These are phyloP conservation scores for Erebia aethiops DNA, from an alignment of 2,888 invertebrate species.

Conservation along the genomic window DNA sequence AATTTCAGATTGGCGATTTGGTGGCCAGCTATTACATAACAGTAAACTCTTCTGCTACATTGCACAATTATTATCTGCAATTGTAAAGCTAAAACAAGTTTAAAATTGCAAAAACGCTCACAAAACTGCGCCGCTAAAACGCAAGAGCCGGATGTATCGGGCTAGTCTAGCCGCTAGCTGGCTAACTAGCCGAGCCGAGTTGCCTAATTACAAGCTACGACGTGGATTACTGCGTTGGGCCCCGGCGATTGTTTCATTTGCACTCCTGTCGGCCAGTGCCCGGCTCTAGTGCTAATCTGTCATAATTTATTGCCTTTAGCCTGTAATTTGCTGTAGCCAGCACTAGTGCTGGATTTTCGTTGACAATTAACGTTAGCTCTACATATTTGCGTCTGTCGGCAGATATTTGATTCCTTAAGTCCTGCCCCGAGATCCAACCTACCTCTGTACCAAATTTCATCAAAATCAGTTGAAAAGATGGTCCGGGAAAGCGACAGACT, in stretches of 20 bases:
- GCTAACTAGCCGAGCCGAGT: neutral
- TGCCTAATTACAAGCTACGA: neutral
- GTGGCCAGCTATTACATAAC: too few species aligned
- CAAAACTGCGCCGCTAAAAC: neutral
- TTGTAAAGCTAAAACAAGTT: neutral
- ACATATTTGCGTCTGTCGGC: too few species aligned
- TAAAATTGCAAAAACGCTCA: neutral
- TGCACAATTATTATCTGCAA: too few species aligned
- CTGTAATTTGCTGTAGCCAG: neutral
- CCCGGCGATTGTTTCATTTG: slow-evolving; percentile 3
- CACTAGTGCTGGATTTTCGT: neutral
- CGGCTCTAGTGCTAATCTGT: neutral
- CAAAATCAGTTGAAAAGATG: too few species aligned
- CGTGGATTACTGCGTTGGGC: neutral
- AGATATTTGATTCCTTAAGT: too few species aligned
- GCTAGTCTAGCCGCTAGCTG: neutral
- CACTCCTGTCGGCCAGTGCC: neutral
- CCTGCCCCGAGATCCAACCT: too few species aligned
- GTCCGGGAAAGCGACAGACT: too few species aligned
- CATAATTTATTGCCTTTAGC: neutral
- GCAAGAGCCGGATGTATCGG: neutral
- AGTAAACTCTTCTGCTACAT: too few species aligned
- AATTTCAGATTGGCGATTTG: too few species aligned
- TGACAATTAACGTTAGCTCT: neutral
- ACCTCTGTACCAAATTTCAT: too few species aligned